Conservation (phyloP, 2,888 invertebrate genomes). For the Eurois occulta region DNA sequence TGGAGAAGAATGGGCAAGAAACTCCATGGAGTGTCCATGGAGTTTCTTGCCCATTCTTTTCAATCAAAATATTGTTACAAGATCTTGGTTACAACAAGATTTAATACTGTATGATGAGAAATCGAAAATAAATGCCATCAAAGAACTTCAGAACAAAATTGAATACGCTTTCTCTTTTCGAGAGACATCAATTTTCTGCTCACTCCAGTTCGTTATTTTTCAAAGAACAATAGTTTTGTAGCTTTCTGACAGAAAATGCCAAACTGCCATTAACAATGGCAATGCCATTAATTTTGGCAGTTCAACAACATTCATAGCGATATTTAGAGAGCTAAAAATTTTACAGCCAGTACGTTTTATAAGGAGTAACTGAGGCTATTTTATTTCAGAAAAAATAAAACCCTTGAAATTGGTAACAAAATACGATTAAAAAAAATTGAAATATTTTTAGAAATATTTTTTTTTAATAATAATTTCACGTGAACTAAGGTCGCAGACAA, state of each 20-base stretch:
- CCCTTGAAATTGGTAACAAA: too few species aligned
- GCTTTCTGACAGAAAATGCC: neutral
- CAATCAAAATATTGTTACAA: too few species aligned
- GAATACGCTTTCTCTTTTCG: neutral
- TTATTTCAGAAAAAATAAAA: too few species aligned
- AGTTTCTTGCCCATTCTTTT: too few species aligned
- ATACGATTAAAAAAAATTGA: too few species aligned
- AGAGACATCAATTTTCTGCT: neutral
- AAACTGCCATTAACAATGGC: neutral
- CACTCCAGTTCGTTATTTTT: neutral
- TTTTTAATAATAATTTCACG: too few species aligned
- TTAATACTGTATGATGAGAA: neutral
- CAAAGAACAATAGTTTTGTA: neutral
- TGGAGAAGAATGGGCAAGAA: too few species aligned
- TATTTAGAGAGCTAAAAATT: too few species aligned
- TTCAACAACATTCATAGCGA: too few species aligned
- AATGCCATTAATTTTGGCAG: neutral
- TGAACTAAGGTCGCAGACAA: neutral
- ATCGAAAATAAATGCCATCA: neutral
- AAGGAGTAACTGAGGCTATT: neutral
- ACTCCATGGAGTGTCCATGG: too few species aligned
- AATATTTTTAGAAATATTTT: too few species aligned
- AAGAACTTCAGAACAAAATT: neutral
- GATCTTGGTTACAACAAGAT: too few species aligned
- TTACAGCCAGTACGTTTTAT: neutral